Evolutionary conservation across 2,113 vertebrate species (phyloP).

Genomic region (Struthidea cinerea): DNA sequence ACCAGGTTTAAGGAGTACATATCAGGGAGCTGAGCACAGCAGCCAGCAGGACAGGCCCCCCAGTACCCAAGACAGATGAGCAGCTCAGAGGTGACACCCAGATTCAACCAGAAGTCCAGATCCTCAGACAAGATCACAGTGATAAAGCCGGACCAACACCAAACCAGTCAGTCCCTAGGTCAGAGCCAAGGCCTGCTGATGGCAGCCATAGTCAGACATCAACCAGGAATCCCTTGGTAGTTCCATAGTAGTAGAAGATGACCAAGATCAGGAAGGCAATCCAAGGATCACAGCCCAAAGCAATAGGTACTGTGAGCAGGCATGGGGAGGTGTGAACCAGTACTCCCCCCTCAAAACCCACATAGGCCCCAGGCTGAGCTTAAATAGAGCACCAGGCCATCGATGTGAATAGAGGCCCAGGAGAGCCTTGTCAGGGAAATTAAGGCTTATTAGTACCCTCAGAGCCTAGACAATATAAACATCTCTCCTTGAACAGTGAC

Average conservation of each 20-base stretch:
- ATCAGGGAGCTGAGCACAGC: neutral
- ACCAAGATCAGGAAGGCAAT: neutral
- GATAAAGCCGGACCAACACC: neutral
- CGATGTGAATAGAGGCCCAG: neutral
- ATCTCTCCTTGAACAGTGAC: neutral
- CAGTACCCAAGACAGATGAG: neutral
- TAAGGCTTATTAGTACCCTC: neutral
- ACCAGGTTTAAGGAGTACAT: neutral
- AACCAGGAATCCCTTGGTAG: neutral
- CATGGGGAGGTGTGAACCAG: rapidly evolving
- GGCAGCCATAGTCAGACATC: neutral
- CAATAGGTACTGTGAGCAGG: rapidly evolving
- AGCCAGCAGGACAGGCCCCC: neutral
- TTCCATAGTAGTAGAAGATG: rapidly evolving
- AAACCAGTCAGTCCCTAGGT: neutral
- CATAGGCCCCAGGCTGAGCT: neutral
- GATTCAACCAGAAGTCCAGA: neutral
- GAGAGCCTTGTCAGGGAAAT: neutral
- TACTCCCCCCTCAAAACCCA: rapidly evolving
- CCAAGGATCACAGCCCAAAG: neutral
- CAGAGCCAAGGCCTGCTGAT: neutral
- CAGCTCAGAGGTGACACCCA: neutral
- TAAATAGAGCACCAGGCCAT: neutral
- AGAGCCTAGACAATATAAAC: neutral
- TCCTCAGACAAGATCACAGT: neutral